Evolutionary conservation across 1,140 invertebrate species (phyloP).

Genomic region (Drosophila pseudoobscura): DNA sequence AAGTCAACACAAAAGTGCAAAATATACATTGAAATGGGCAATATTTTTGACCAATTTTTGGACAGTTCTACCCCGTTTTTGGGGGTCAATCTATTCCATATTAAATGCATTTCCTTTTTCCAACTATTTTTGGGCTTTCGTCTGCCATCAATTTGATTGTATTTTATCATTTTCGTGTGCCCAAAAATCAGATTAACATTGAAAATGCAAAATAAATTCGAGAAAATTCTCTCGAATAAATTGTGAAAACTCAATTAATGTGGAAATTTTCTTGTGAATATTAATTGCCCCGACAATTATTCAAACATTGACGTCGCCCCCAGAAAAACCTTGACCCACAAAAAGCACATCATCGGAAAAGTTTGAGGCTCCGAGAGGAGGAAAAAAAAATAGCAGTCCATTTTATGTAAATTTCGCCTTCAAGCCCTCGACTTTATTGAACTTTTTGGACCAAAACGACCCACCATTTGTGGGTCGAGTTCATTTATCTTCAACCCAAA

Average conservation of each 20-base stretch:
- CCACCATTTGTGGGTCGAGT: conserved; percentile 26
- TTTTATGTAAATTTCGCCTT: conserved; percentile 55
- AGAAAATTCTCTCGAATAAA: too few relatives aligned
- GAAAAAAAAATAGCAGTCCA: conserved; percentile 4
- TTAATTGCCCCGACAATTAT: not conserved
- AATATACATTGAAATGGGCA: too few relatives aligned
- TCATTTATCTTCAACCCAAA: conserved; percentile 53
- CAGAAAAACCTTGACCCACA: conserved; percentile 35
- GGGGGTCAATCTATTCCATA: too few relatives aligned
- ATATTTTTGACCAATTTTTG: too few relatives aligned
- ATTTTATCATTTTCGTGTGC: too few relatives aligned
- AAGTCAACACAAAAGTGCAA: too few relatives aligned
- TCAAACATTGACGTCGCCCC: conserved; percentile 3
- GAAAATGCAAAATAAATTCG: too few relatives aligned
- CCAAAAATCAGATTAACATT: too few relatives aligned
- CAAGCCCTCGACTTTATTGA: conserved; percentile 32
- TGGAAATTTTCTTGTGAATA: not conserved
- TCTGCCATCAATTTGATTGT: too few relatives aligned
- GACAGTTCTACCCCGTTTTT: too few relatives aligned
- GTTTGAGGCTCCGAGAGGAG: not conserved
- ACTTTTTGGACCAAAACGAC: conserved; percentile 25
- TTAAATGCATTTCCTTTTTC: too few relatives aligned
- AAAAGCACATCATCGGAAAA: conserved; percentile 20
- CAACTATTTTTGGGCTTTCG: too few relatives aligned
- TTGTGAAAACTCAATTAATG: conserved; percentile 1